Conservation (phyloP, 2,113 vertebrate species). For the Clarias macrocephalus region DNA sequence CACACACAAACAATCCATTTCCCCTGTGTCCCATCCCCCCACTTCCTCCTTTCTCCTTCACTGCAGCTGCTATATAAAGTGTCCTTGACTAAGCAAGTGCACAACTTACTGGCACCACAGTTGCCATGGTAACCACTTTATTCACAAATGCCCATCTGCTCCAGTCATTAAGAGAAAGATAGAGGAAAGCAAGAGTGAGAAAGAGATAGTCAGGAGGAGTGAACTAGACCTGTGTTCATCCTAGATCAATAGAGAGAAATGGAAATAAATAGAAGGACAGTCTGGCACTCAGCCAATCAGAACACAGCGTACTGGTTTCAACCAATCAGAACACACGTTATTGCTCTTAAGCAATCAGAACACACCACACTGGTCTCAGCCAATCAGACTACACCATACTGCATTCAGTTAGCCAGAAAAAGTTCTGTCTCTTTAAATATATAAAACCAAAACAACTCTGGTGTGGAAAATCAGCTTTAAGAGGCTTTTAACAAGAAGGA, state of each 20-base stretch:
- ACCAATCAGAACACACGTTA: neutral
- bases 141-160: neutral
- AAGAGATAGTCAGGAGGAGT: neutral
- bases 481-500: too few species aligned
- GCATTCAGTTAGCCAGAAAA: neutral
- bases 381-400: neutral
- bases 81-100: neutral
- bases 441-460: too few species aligned
- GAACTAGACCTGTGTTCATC: neutral
- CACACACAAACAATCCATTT: conserved; percentile 13
- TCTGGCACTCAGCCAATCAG: too few species aligned
- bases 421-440: too few species aligned
- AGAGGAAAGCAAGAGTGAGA: neutral
- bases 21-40: neutral
- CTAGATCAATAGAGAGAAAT: neutral
- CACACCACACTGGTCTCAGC: neutral
- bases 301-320: neutral
- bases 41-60: neutral
- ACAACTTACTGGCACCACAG: neutral
- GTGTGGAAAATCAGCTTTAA: too few species aligned
- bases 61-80: neutral
- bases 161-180: neutral
- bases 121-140: conserved; percentile 1
- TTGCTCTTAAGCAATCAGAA: too few species aligned
- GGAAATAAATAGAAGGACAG: neutral